Evolutionary conservation across 2,888 invertebrate genomes (phyloP), one percentile per base, ranked within the genome.

Genomic region (Amblyteles armatorius): DNA sequence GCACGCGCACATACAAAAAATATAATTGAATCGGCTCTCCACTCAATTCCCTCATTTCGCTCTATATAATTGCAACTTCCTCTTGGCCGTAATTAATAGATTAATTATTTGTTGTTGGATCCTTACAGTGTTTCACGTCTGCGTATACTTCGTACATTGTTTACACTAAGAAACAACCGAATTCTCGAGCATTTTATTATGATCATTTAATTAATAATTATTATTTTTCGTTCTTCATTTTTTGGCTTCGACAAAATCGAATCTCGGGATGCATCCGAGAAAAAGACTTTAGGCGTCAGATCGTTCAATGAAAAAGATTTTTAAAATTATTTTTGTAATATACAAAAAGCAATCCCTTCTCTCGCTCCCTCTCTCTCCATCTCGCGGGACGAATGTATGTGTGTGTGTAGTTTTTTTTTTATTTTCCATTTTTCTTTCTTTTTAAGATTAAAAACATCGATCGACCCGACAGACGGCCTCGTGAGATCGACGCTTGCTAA

Each of bases 101-200:
- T 84, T 86, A 74, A 76, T 73, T 77, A 84, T 80, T 84, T 84
- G 79, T 77, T 84, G 82, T 84, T 86, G 73, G 55, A 68, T 79
- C 82, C 84, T 86, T 86, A 86, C 86, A 84, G 86, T 86, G 86
- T 86, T 84, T 78, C 65, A 72, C 72, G 77, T 68, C 60, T 71
- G 76, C 83, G 69, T 73, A 76, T 69, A 78, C 71, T 52, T 68
- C 22, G 40, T 26, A 69, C 16, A 50, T 50, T 60, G 60, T 60
- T 19, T 60, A 60, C 60, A 60, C 22, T 48, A 74, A 26, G 22
- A 48, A 52, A 57, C 22, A 44, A 79, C 52, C 22, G n/a, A 80
- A 48, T 76, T 60, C 29, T 22, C 68, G 57, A 50, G 50, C 40
- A 63, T 57, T 79, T 69, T 29, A 22, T 63, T 4, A 52, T 40